Conservation (phyloP, 2,888 invertebrate genomes). For the Bhutanitis thaidina region DNA sequence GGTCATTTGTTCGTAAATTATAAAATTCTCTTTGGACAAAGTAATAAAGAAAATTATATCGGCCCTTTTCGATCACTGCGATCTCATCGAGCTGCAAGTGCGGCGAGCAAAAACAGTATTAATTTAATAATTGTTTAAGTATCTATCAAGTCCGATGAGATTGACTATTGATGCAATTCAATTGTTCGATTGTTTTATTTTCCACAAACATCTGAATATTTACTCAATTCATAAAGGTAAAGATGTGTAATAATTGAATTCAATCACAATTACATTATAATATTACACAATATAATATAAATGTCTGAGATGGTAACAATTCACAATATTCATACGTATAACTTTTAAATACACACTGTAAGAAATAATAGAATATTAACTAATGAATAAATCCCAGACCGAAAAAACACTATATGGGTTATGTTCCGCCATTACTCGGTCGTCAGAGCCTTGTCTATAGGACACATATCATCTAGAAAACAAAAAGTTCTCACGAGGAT, state of each 20-base stretch:
- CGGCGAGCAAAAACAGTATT: conserved; percentile 1
- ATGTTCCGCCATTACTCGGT: no score
- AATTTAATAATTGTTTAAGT: conserved; percentile 10
- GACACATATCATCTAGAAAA: no score
- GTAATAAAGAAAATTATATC: no score
- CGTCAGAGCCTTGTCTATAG: no score
- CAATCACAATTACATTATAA: conserved; percentile 16
- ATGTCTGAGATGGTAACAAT: conserved; percentile 4
- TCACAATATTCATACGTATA: neutral
- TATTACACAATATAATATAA: neutral
- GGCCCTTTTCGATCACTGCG: no score
- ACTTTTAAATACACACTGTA: conserved; percentile 2
- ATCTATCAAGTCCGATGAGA: conserved; percentile 11
- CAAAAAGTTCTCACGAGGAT: no score
- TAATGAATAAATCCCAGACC: no score
- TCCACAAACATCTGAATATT: conserved; percentile 17
- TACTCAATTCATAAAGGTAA: conserved; percentile 13
- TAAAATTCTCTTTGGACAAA: no score
- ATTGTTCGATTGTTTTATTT: conserved; percentile 20
- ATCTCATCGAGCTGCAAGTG: no score
- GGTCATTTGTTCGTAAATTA: no score
- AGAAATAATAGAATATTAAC: neutral
- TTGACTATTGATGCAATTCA: conserved; percentile 3
- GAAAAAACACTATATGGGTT: no score
- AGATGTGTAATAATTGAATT: conserved; percentile 18